Base-by-base conservation (phyloP, 2,797 vertebrate genomes). In the Gobio occitaniae region DNA sequence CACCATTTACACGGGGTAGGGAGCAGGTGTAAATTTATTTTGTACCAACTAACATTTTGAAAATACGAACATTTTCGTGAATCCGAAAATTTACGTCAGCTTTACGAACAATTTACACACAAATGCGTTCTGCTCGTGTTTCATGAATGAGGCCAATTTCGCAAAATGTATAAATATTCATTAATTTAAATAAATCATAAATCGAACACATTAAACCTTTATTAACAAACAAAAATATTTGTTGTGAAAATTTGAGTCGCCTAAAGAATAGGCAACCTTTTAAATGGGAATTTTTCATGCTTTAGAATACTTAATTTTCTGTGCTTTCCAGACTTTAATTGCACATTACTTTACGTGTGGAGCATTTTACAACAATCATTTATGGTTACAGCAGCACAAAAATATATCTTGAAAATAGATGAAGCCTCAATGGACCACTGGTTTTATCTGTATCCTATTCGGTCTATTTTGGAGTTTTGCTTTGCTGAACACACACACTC, bases 391-490 rank as follows among this genome's bases (percentile, higher is more conserved):
- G 2, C 29, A 80, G 29, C 16, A 10, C 4, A 41, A 21, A n/a
- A 59, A 19, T 36, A 38, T 9, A 1, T 29, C 44, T 72, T 10
- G 19, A 59, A 38, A 15, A 77, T 79, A 25, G 65, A 80, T 68
- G 25, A 25, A 68, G 44, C 12, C 63, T 68, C 47, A 36, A 48
- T 52, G 50, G 77, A 54, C 7, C n/a, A 29, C 41, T 50, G 21
- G 13, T 66, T 83, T 66, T 68, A 66, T 41, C 70, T 52, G 47
- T 17, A 69, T 69, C 76, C n/a, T 56, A n/a, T 48, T 63, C 6
- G 0, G 59, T 76, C 59, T 38, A 72, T 75, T 65, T 83, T 65
- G 8, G 59, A 19, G 59, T 76, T 83, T 36, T 65, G 71, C 61
- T 66, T 38, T 13, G 44, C 59, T 75, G 41, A 16, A 41, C 38